Percentiles rank a stretch among this genome's conserved stretches.
phyloP scores from a whole-genome alignment of 2,888 invertebrate genomes.

The Glaucopsyche alexis region DNA sequence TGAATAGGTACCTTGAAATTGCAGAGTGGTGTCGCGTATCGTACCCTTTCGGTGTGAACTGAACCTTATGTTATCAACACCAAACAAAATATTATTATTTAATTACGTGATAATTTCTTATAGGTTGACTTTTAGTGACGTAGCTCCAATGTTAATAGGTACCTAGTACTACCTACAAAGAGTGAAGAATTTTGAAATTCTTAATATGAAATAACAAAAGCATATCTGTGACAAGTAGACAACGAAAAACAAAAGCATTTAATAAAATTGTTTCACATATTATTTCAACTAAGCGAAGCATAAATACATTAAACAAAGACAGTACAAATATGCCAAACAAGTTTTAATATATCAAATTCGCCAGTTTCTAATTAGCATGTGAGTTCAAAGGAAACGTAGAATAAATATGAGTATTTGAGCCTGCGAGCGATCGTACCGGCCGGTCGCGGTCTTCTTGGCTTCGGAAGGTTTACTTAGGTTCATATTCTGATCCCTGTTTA shows the following conservation, averaged over 20 bases:
- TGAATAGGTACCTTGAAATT: too few relatives aligned
- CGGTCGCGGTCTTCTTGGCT: constrained; percentile 63
- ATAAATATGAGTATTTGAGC: constrained; percentile 78
- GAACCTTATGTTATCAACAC: neutral
- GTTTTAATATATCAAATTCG: constrained; percentile 45
- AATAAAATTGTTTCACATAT: constrained; percentile 12
- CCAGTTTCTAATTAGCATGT: constrained; percentile 59
- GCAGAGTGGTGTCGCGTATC: too few relatives aligned
- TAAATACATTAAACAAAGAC: constrained; percentile 8
- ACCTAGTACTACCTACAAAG: neutral
- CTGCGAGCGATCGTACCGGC: constrained; percentile 54
- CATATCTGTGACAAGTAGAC: neutral
- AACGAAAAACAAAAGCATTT: neutral
- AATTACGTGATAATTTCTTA: too few relatives aligned
- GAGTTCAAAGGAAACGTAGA: constrained; percentile 55
- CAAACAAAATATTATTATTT: neutral
- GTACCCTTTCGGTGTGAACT: too few relatives aligned
- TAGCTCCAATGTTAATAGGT: neutral
- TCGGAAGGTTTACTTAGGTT: constrained; percentile 71
- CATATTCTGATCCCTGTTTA: constrained; percentile 61
- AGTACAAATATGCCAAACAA: constrained; percentile 33
- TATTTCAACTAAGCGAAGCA: constrained; percentile 24
- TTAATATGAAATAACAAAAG: neutral
- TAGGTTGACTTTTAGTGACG: neutral
- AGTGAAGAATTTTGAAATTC: neutral